Evolutionary conservation across 2,888 invertebrate species (phyloP).

Genomic region (Emmelina monodactyla): DNA sequence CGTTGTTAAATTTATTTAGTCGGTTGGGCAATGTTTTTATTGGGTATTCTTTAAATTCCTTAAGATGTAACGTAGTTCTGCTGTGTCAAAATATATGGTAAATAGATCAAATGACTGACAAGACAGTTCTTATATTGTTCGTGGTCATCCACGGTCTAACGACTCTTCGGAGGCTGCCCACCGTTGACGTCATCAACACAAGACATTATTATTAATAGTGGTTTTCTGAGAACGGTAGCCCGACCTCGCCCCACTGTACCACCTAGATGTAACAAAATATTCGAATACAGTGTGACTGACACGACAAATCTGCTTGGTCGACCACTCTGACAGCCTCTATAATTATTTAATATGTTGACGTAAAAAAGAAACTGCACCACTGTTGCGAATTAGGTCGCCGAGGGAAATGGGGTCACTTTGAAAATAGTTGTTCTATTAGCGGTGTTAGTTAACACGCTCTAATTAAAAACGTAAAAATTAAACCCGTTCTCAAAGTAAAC

Average conservation of each 20-base stretch:
- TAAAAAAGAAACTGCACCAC: constrained; percentile 35
- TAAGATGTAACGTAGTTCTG: constrained; percentile 27
- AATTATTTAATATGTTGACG: constrained; percentile 38
- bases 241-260: constrained; percentile 20
- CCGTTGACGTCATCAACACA: too few species aligned
- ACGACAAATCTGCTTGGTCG: constrained; percentile 33
- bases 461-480: constrained; percentile 34
- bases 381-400: constrained; percentile 51
- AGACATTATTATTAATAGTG: too few species aligned
- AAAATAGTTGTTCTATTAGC: constrained; percentile 44
- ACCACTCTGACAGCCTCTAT: constrained; percentile 45
- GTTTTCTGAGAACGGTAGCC: neutral
- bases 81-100: constrained; percentile 49
- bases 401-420: constrained; percentile 51
- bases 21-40: constrained; percentile 23
- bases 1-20: constrained; percentile 26
- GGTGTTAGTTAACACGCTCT: constrained; percentile 51
- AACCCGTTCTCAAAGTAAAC: neutral
- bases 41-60: constrained; percentile 36
- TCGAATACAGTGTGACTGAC: constrained; percentile 32
- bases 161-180: too few species aligned
- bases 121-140: too few species aligned
- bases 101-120: too few species aligned
- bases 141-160: too few species aligned
- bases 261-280: constrained; percentile 32